Conservation (phyloP, 2,888 invertebrate genomes). For the Yponomeuta sedellus region DNA sequence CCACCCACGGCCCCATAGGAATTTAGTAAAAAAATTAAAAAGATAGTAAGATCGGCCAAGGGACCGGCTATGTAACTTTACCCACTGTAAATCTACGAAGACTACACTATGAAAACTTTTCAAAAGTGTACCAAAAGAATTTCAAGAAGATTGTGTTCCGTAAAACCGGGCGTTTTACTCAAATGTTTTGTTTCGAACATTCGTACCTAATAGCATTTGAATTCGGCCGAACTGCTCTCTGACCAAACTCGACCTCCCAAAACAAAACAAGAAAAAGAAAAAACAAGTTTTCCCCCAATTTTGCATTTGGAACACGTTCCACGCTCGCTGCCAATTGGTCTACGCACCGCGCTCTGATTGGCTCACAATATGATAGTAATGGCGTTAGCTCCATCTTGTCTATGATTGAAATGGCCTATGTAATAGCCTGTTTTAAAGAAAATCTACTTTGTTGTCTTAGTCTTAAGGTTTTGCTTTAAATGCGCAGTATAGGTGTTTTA, state of each 20-base stretch:
- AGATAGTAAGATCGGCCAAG: no score
- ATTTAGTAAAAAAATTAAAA: no score
- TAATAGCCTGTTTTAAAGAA: constrained; percentile 8
- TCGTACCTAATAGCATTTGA: background rate
- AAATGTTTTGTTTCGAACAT: background rate
- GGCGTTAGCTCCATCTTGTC: constrained; percentile 59
- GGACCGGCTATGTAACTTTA: no score
- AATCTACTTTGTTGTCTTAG: constrained; percentile 19
- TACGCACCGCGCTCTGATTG: constrained; percentile 56
- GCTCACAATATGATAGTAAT: constrained; percentile 73
- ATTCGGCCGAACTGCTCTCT: background rate
- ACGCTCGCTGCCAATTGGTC: constrained; percentile 53
- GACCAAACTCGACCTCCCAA: constrained; percentile 28
- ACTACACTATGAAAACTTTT: no score
- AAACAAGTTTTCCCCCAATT: constrained; percentile 61
- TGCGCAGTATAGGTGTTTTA: background rate
- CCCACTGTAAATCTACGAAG: no score
- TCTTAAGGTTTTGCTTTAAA: background rate
- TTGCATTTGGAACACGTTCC: constrained; percentile 64
- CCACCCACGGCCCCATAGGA: no score
- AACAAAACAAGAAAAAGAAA: constrained; percentile 54
- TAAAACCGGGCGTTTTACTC: no score
- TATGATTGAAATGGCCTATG: constrained; percentile 27
- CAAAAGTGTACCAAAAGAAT: no score
- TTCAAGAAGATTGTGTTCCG: no score